Evolutionary conservation across 2,797 vertebrate genomes (phyloP), one percentile per base, ranked within the genome.

Genomic region (Hozukius guyotensis): DNA sequence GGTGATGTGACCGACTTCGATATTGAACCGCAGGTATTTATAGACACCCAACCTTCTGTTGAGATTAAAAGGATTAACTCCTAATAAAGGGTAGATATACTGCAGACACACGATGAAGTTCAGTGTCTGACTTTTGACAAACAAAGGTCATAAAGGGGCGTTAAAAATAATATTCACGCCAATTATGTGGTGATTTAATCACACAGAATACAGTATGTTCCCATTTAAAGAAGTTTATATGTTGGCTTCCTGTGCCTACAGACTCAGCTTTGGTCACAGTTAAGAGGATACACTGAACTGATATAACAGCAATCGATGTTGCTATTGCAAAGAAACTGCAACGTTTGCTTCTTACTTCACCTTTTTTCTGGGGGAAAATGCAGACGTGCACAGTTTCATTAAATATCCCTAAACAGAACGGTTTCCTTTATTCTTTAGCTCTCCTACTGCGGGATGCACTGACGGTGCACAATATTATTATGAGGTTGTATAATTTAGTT

Each of bases 1-100:
- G 57, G 31, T 72, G 87, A 62, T 53, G 46, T 42, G 52, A 72
- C 38, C 4, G 31, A 60, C 72, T 78, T 79, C 62, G 57, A 75
- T 82, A 91, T 86, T 76, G 70, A 87, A 74, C 42, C 3, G 12
- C 32, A 60, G 67, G 42, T 87, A 91, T 92, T 90, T 84, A 83
- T 82, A 89, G 73, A 78, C 1, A 1, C 16, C 13, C 79, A 75
- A 83, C 61, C 68, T 85, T 89, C 42, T 61, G 55, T 73, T 9
- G 31, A 78, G 53, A 89, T 87, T 80, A 59, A 82, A 77, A 63
- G 68, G 73, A 89, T 92, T 74, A 87, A 78, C 63, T 81, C 38
- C 6, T 67, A 62, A 87, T 83, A 88, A 89, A 85, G 61, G n/a
- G 49, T 49, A 62, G 22, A 72, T 69, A 9, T 64, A 13, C 12